Evolutionary conservation across 2,888 invertebrate genomes (phyloP).

Genomic region (Drosophila mettleri): DNA sequence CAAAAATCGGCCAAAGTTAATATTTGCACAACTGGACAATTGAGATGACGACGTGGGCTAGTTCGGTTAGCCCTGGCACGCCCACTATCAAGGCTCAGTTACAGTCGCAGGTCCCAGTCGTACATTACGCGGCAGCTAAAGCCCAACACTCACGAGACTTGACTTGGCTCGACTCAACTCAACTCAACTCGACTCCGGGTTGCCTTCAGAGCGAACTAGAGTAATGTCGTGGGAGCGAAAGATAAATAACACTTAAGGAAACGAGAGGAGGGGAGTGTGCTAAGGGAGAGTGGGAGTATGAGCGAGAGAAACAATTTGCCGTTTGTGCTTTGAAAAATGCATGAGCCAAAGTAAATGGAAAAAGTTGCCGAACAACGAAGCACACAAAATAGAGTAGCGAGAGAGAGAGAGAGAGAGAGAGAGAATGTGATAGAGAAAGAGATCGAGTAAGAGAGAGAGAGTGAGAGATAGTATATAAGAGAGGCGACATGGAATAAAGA

Average conservation of each 20-base stretch:
- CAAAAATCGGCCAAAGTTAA: conserved; percentile 73
- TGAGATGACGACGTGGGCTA: conserved; percentile 49
- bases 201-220: conserved; percentile 65
- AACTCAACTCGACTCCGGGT: conserved; percentile 33
- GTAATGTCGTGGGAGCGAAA: conserved; percentile 79
- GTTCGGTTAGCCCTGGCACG: conserved; percentile 12
- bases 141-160: conserved; percentile 44
- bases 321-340: conserved; percentile 81
- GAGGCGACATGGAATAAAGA: background rate
- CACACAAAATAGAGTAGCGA: conserved; percentile 58
- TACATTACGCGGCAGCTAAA: conserved; percentile 57
- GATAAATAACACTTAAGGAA: conserved; percentile 79
- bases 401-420: background rate
- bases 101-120: conserved; percentile 43
- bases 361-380: conserved; percentile 70
- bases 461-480: too few relatives aligned
- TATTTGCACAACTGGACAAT: conserved; percentile 78
- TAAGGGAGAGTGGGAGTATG: conserved; percentile 13
- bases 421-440: background rate
- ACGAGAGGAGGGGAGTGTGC: conserved; percentile 20
- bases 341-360: conserved; percentile 81
- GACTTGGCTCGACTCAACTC: conserved; percentile 35
- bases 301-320: conserved; percentile 76
- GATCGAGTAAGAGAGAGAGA: background rate
- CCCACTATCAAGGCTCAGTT: conserved; percentile 15